Evolutionary conservation across 2,888 invertebrate genomes (phyloP).

Genomic region (Lydus trimaculatus): DNA sequence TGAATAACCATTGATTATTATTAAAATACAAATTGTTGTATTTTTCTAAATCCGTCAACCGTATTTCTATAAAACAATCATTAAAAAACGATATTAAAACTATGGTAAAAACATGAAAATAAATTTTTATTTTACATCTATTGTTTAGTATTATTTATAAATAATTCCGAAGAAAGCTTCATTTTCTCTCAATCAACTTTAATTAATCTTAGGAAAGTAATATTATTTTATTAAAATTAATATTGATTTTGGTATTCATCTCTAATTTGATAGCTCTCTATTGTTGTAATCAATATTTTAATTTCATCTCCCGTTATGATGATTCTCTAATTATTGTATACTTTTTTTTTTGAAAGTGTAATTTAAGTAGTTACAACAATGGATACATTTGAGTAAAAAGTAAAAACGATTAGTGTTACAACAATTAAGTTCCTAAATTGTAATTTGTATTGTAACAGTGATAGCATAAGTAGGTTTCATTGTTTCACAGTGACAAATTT

Average conservation of each 20-base stretch:
- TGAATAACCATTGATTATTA: conserved; percentile 7
- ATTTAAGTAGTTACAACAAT: neutral
- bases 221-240: neutral
- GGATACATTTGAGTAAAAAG: conserved; percentile 7
- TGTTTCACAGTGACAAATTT: conserved; percentile 9
- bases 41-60: conserved; percentile 5
- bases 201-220: neutral
- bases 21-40: neutral
- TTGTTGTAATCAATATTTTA: neutral
- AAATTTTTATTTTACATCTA: neutral
- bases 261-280: neutral
- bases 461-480: conserved; percentile 24
- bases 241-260: neutral
- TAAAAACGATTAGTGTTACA: conserved; percentile 14
- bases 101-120: neutral
- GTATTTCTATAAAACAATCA: neutral
- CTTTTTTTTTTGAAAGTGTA: neutral
- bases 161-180: neutral
- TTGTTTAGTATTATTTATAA: neutral
- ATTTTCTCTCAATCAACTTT: neutral
- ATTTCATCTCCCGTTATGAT: neutral
- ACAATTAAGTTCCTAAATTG: conserved; percentile 15
- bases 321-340: neutral
- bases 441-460: conserved; percentile 20
- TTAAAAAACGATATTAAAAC: neutral